A percentile compares a stretch with the other conserved stretches of the same genome.
phyloP scores from a whole-genome alignment of 2,113 vertebrate species.

The Mustela lutreola region DNA sequence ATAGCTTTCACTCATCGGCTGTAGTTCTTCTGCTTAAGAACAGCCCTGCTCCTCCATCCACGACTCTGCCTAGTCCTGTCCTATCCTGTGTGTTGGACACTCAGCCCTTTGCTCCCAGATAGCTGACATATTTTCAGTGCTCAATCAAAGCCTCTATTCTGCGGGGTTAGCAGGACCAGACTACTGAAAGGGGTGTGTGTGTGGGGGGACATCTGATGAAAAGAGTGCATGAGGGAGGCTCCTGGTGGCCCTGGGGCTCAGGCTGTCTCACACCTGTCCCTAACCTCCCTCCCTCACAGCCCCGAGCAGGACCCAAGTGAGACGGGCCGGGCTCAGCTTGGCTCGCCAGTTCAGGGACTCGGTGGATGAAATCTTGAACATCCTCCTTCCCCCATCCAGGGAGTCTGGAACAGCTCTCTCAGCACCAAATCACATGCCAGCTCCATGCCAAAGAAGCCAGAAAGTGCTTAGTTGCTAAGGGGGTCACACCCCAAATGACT shows the following conservation, averaged over 20 bases:
- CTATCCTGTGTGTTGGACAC: not conserved
- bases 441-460: conserved; percentile 21
- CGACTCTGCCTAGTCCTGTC: not conserved
- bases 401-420: not conserved
- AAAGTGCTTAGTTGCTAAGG: not conserved
- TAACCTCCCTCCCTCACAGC: not conserved
- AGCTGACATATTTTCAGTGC: not conserved
- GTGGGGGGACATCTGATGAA: not conserved
- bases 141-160: not conserved
- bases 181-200: not conserved
- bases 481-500: conserved; percentile 71
- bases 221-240: not conserved
- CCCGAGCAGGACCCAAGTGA: not conserved
- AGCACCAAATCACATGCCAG: not conserved
- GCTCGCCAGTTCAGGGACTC: not conserved
- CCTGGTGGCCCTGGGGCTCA: too few relatives aligned
- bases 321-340: not conserved
- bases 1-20: fast-evolving
- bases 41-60: too few relatives aligned
- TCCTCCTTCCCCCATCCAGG: not conserved
- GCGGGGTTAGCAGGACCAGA: not conserved
- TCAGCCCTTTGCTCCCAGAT: not conserved
- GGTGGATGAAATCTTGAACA: not conserved
- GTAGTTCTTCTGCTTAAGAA: not conserved
- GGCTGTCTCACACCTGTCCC: not conserved